phyloP scores from a whole-genome alignment of 2,797 vertebrate species.

The Crenuchus spilurus region DNA sequence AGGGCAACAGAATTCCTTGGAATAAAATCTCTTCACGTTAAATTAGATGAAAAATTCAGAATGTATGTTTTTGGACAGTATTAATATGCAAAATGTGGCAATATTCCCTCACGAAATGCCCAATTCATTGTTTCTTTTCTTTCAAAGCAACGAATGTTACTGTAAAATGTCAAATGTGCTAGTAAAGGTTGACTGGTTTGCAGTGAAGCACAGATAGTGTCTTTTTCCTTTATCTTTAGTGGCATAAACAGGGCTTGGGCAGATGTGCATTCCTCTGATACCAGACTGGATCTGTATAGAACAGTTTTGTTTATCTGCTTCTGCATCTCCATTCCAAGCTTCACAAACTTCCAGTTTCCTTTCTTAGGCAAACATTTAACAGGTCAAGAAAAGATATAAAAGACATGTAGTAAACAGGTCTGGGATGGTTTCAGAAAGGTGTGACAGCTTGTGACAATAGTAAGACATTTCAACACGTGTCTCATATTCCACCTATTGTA shows the following conservation, averaged over 20 bases:
- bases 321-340: constrained; percentile 8
- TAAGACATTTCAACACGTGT: background rate
- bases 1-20: too few species aligned
- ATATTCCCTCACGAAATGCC: constrained; percentile 30
- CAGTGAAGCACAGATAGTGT: constrained; percentile 20
- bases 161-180: constrained; percentile 6
- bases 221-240: background rate
- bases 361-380: constrained; percentile 24
- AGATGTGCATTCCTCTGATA: constrained; percentile 63
- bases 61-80: too few species aligned
- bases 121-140: too few species aligned
- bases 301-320: constrained; percentile 34
- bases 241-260: constrained; percentile 27
- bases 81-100: too few species aligned
- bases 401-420: background rate
- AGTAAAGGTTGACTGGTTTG: background rate
- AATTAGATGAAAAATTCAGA: too few species aligned
- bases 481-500: background rate
- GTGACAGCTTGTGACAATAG: background rate
- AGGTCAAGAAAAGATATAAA: background rate
- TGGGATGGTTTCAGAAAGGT: background rate
- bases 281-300: constrained; percentile 46
- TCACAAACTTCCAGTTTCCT: background rate
- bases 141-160: constrained; percentile 24
- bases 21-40: too few species aligned